phyloP scores from a whole-genome alignment of 2,888 invertebrate species.

The Harmothoe impar region DNA sequence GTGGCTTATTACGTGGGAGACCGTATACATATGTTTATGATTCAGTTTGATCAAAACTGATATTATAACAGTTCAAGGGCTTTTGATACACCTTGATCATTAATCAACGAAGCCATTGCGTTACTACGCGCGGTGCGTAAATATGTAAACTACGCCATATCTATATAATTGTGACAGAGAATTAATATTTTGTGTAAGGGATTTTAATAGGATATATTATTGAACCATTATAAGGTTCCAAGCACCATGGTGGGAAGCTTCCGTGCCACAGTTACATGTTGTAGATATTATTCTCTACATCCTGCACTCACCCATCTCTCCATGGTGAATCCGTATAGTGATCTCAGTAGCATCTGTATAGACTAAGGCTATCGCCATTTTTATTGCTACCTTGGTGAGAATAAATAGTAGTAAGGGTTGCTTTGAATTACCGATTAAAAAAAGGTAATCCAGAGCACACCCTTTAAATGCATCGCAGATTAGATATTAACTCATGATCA shows the following conservation, averaged over 20 bases:
- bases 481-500: constrained; percentile 50
- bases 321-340: constrained; percentile 8
- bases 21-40: background rate
- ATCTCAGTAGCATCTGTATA: constrained; percentile 43
- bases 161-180: background rate
- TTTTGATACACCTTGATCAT: constrained; percentile 2
- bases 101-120: background rate
- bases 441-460: no score
- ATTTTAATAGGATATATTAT: background rate
- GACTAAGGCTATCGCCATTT: background rate
- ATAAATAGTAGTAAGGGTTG: background rate
- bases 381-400: constrained; percentile 50
- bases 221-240: no score
- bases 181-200: constrained; percentile 4
- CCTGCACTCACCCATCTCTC: background rate
- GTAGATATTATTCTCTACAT: background rate
- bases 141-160: background rate
- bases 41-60: background rate
- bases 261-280: no score
- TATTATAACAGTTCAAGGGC: background rate
- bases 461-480: background rate
- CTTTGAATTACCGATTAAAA: no score
- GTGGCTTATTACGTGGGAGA: background rate
- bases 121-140: background rate
- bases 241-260: no score